Evolutionary conservation across 2,113 vertebrate species (phyloP), one percentile per base, ranked within the genome.

Genomic region (Odontophorus gujanensis): DNA sequence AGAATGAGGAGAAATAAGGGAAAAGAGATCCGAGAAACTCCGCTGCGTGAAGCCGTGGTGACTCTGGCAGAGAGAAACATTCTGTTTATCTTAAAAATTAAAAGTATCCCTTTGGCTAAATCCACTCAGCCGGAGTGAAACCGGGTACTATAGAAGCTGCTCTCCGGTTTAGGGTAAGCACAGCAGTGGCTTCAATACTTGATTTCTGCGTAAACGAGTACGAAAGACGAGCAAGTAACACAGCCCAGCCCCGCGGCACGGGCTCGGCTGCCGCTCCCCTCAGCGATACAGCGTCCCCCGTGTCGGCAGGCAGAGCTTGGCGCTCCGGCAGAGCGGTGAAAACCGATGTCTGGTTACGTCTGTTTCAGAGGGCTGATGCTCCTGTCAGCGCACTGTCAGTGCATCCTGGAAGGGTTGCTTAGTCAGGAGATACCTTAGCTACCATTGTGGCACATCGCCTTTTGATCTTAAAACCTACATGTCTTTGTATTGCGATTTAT

Each of bases 171-270:
- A 26, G 15, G 4, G 2, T 1, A 19, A 40, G 82, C 22, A 0
- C 0, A 4, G 4, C 24, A 8, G 30, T 1, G 6, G 1, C 57
- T 91, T 40, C 26, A 42, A 5, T 0, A 0, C 1, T 5, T 42
- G 5, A 3, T 55, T 6, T 51, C 18, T 0, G 16, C 14, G n/a
- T 32, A 94, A 87, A 73, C 16, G 3, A 38, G 1, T 4, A 8
- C 24, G 69, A 61, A 93, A 84, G 4, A 11, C 9, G 34, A 53
- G 17, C 45, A 97, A 96, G 84, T 97, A 97, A 91, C 95, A 97
- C 96, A 97, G 73, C 42, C 72, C 74, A 5, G 1, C 16, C 13
- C 17, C 30, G 2, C 0, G 7, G 15, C 9, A 30, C 57, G 24
- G 81, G 57, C 21, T 43, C 11, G 66, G 4, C 7, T 87, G 11